Evolutionary conservation across 2,113 vertebrate genomes (phyloP), one percentile per base, ranked within the genome.

Genomic region (Carollia perspicillata): DNA sequence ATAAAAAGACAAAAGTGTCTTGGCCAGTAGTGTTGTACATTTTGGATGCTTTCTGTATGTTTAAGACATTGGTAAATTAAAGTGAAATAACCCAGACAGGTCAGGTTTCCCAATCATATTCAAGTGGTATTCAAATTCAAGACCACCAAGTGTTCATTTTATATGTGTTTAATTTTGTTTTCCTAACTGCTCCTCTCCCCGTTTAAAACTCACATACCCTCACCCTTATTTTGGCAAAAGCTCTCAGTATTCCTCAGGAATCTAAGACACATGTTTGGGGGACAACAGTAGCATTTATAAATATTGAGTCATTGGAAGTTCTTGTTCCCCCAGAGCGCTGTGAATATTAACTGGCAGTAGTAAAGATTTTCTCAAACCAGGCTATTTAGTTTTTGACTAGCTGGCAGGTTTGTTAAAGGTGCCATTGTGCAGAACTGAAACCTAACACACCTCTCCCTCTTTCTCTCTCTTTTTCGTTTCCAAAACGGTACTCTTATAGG

Each of bases 271-370:
- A 26, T 66, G 14, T 79, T 93, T 55, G 18, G 0, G 0, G 14
- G 42, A 93, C 96, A 87, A 83, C 95, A 96, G 94, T 97, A 87
- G 55, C 96, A n/a, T 97, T 98, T 97, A 97, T 95, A 98, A 98
- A 95, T 78, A 68, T 68, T 94, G 85, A 95, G 66, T 75, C 63
- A 89, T 60, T 78, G 89, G 44, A 89, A 71, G 11, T 23, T 71
- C 95, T 89, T 49, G 8, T 90, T 98, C 86, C 93, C 96, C 95
- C 53, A 89, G 79, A 95, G 83, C 33, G 63, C 97, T 94, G 10
- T 97, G 89, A 97, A 60, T 94, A 84, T 95, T 97, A 94, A 89
- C 65, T 93, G 85, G 47, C 74, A 78, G 58, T 42, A 92, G 85
- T 89, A 88, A 98, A 97, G 95, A 37, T 26, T 84, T 90, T 80